Evolutionary conservation across 2,113 vertebrate species (phyloP), one percentile per base, ranked within the genome.

Genomic region (Buteo buteo): DNA sequence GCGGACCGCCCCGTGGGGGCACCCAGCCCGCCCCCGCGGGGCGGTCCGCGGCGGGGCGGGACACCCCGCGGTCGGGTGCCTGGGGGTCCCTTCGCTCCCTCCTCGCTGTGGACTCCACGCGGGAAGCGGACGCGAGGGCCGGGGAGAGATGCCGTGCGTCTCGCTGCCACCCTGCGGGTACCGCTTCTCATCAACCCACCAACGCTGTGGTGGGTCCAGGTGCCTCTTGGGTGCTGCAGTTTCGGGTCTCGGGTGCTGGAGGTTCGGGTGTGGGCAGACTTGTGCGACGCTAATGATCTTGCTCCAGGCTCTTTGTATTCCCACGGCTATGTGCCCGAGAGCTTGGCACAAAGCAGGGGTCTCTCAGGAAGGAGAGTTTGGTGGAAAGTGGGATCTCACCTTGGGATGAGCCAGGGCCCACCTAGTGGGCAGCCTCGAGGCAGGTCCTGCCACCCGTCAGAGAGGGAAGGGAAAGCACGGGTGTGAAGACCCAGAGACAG

Each of bases 291-390:
- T n/a, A 29, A 13, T 8, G 10, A 6, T 18, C 72, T 66, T 26
- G 15, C n/a, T 47, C 16, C 29, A 47, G n/a, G 17, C 3, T 77
- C 19, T 45, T 19, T 3, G 1, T 25, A 8, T 57, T 80, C 20
- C 47, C 3, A 14, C 7, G 4, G n/a, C 28, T 36, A 0, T 4
- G 52, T 28, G 32, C 9, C 22, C 0, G 0, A 45, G 67, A 83
- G 32, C 44, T 32, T 32, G 54, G 31, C n/a, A 21, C 22, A 24
- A 44, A 80, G 26, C 64, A 54, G 21, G 6, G 7, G 10, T 36
- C 61, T 81, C 59, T 31, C 20, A 58, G 61, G 32, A 45, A 61
- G 40, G 16, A 87, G 50, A 55, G 69, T 50, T 44, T 57, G 54
- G 24, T 42, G 29, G n/a, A 16, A 54, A 66, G 28, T 34, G 17